Percentiles rank a stretch among this genome's conserved stretches.
These are phyloP conservation scores for Hydractinia echinata DNA, from an alignment of 30 jellyfish, hydroid and myxozoan genomes.

Conservation along the genomic window DNA sequence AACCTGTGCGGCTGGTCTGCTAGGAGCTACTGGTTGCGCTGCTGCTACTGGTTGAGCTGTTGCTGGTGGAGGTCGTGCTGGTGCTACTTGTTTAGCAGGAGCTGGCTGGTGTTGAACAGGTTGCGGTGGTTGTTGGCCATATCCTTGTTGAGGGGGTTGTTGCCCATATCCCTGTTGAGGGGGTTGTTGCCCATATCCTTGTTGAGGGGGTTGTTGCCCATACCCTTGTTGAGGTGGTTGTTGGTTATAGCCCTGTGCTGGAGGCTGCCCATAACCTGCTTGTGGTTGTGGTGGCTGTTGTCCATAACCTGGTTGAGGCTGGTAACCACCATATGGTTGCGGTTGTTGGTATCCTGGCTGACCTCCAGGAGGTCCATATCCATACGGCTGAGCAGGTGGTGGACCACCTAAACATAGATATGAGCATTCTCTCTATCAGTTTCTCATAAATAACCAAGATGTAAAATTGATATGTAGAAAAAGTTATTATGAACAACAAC, in stretches of 20 bases:
- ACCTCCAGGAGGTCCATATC: constrained; percentile 31
- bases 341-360: constrained; percentile 45
- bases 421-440: too few relatives aligned
- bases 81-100: background rate
- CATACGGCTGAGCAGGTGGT: background rate
- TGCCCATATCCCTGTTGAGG: constrained; percentile 51
- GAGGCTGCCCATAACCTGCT: constrained; percentile 49
- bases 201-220: constrained; percentile 47
- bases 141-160: constrained; percentile 29
- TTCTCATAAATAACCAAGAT: too few relatives aligned
- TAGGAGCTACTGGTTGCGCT: constrained; percentile 20
- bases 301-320: constrained; percentile 52
- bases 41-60: constrained; percentile 47
- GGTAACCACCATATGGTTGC: constrained; percentile 48
- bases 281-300: constrained; percentile 66
- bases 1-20: constrained; percentile 20
- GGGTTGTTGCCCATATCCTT: constrained; percentile 42
- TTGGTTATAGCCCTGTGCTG: constrained; percentile 45
- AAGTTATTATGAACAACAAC: too few relatives aligned
- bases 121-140: constrained; percentile 31
- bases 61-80: constrained; percentile 19
- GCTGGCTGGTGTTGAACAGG: constrained; percentile 24
- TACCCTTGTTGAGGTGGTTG: constrained; percentile 52
- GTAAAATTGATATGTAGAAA: too few relatives aligned
- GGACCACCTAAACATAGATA: too few relatives aligned